A percentile compares a stretch with the other conserved stretches of the same genome.
phyloP scores from a whole-genome alignment of 2,113 vertebrate species.

The Tylochromis polylepis region DNA sequence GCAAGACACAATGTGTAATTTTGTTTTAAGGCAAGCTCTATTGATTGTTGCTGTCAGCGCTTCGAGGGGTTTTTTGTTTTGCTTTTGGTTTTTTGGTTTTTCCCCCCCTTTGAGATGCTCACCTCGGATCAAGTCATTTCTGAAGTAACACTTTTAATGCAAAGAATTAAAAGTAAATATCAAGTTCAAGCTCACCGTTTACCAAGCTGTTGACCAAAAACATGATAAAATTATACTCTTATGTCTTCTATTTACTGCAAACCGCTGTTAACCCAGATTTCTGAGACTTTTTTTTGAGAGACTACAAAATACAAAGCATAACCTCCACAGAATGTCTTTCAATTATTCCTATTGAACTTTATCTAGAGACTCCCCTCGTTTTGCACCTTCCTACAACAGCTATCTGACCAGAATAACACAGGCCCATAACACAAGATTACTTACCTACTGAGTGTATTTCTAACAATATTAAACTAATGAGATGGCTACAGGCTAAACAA shows the following conservation, averaged over 20 bases:
- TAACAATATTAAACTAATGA: constrained; percentile 5
- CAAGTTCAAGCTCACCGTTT: not conserved
- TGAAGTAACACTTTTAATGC: not conserved
- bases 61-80: not conserved
- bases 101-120: not conserved
- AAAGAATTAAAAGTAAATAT: not conserved
- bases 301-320: not conserved
- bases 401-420: not conserved
- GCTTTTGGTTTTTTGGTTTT: rapidly evolving
- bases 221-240: not conserved
- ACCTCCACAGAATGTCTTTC: not conserved
- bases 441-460: not conserved
- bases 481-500: not conserved
- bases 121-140: not conserved
- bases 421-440: not conserved
- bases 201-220: not conserved
- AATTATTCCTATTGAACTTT: not conserved
- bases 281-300: not conserved
- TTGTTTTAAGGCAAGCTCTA: constrained; percentile 16
- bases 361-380: not conserved
- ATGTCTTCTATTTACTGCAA: not conserved
- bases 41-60: not conserved
- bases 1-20: constrained; percentile 30
- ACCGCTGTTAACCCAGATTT: not conserved
- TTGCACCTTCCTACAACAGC: not conserved